These are phyloP conservation scores for Rotaria sp. DNA, from an alignment of 2,888 invertebrate species.

Conservation along the genomic window DNA sequence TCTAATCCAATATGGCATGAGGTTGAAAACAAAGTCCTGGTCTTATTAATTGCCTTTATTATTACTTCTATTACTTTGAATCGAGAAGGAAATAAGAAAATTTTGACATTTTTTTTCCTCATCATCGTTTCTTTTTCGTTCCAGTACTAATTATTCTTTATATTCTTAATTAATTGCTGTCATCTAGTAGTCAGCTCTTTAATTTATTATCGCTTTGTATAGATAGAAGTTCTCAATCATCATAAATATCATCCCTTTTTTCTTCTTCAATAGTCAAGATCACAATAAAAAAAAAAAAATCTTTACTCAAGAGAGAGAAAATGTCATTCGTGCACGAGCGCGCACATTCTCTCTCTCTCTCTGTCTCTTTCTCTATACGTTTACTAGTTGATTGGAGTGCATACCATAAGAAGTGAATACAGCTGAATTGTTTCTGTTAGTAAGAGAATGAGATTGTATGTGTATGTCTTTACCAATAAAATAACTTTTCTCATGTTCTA, in stretches of 20 bases:
- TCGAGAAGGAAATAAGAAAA: background rate
- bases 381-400: background rate
- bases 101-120: too few species aligned
- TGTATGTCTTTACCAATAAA: background rate
- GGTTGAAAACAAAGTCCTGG: background rate
- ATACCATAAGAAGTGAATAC: background rate
- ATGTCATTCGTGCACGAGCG: background rate
- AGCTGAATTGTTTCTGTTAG: background rate
- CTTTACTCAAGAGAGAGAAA: background rate
- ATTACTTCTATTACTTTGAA: background rate
- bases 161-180: background rate
- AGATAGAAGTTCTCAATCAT: background rate
- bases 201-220: background rate
- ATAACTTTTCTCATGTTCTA: background rate
- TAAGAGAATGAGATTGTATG: background rate
- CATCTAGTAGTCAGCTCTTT: background rate
- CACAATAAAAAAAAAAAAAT: background rate
- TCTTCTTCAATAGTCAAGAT: background rate
- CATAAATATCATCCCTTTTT: background rate
- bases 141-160: background rate
- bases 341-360: background rate
- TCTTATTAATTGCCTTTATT: background rate
- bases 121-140: background rate
- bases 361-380: background rate
- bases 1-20: background rate